Conservation (phyloP, 2,888 invertebrate genomes). For the Tridacna crocea region DNA sequence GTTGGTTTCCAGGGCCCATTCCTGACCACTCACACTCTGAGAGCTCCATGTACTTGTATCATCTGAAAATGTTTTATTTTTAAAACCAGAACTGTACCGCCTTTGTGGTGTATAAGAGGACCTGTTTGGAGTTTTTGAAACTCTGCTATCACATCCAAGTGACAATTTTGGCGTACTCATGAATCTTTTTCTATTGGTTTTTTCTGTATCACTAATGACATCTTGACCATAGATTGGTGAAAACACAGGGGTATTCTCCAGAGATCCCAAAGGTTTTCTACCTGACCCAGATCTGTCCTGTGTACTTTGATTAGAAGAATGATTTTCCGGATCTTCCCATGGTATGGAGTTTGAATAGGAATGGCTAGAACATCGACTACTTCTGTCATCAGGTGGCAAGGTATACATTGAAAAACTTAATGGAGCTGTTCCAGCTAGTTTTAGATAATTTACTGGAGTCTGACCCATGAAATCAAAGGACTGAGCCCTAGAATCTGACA, state of each 20-base stretch:
- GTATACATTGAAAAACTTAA: conserved; percentile 42
- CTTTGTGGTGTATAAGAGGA: conserved; percentile 34
- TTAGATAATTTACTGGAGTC: conserved; percentile 47
- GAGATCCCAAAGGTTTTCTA: conserved; percentile 66
- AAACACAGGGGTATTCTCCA: conserved; percentile 73
- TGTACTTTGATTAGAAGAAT: conserved; percentile 37
- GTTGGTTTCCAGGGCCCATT: conserved; percentile 9
- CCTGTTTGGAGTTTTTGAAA: conserved; percentile 35
- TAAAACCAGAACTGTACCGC: conserved; percentile 21
- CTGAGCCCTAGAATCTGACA: conserved; percentile 9
- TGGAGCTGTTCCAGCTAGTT: conserved; percentile 45
- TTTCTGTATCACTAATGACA: conserved; percentile 20
- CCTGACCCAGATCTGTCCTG: conserved; percentile 24
- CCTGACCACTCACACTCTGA: conserved; percentile 42
- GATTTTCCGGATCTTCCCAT: conserved; percentile 55
- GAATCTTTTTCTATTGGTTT: conserved; percentile 43
- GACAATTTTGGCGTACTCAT: conserved; percentile 64
- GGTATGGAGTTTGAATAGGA: conserved; percentile 60
- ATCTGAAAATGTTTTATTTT: conserved; percentile 24
- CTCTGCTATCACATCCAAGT: conserved; percentile 28
- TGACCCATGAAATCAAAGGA: conserved; percentile 31
- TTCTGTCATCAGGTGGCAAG: conserved; percentile 26
- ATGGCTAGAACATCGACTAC: conserved; percentile 37
- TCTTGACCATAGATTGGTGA: conserved; percentile 67
- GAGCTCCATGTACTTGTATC: conserved; percentile 62